Conservation (phyloP, 2,888 invertebrate genomes). For the Acanthosepion lycidas region DNA sequence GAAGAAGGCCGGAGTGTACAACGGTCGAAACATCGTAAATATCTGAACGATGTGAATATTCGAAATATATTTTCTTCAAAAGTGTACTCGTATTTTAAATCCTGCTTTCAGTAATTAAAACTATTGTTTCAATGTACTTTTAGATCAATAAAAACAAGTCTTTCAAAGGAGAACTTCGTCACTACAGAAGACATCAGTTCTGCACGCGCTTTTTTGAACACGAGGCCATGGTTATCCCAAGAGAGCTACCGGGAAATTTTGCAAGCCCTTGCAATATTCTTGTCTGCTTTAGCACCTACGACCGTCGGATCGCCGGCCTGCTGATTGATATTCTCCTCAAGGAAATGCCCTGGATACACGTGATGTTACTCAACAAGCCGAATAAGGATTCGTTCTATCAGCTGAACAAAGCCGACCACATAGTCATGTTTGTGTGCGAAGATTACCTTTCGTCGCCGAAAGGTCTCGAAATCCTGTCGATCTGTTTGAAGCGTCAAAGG, state of each 20-base stretch:
- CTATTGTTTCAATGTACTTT: neutral
- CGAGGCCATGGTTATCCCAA: neutral
- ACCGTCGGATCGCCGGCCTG: constrained; percentile 52
- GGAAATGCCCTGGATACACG: constrained; percentile 50
- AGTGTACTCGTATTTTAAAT: too few species aligned
- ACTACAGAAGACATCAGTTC: neutral
- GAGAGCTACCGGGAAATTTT: neutral
- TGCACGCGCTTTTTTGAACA: neutral
- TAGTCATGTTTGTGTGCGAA: constrained; percentile 67
- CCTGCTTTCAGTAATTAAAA: too few species aligned
- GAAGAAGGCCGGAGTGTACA: too few species aligned
- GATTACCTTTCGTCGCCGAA: constrained; percentile 60
- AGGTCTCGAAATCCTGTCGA: constrained; percentile 66
- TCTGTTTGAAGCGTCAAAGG: constrained; percentile 64
- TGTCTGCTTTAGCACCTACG: constrained; percentile 52
- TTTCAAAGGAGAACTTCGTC: neutral
- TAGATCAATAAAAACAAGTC: neutral
- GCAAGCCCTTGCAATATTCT: constrained; percentile 48
- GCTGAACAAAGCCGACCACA: constrained; percentile 62
- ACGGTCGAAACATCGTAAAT: too few species aligned
- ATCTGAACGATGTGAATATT: too few species aligned
- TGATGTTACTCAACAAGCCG: constrained; percentile 54
- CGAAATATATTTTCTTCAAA: too few species aligned
- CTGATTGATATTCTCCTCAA: constrained; percentile 49
- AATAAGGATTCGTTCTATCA: constrained; percentile 53